Evolutionary conservation across 1,140 invertebrate genomes (phyloP).

Genomic region (Drosophila malerkotliana): DNA sequence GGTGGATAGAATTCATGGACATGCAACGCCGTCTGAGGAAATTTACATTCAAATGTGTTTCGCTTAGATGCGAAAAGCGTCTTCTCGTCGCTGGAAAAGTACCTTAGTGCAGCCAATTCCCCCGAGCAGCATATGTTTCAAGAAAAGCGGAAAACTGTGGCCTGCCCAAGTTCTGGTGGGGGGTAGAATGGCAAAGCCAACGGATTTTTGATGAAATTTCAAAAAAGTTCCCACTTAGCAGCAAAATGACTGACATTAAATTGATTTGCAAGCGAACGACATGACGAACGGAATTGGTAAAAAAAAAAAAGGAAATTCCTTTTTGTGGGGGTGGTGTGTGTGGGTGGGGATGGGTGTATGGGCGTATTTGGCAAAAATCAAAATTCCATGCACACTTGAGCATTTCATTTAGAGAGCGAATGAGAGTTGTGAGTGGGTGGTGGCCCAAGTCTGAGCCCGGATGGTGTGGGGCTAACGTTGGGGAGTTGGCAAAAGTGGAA

Average conservation of each 20-base stretch:
- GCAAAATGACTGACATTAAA: conserved; percentile 83
- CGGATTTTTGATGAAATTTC: conserved; percentile 84
- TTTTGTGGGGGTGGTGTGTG: conserved; percentile 7
- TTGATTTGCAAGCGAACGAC: conserved; percentile 83
- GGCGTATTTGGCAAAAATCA: conserved; percentile 73
- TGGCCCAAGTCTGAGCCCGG: background rate
- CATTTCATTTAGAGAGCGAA: conserved; percentile 80
- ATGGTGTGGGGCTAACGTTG: conserved; percentile 8
- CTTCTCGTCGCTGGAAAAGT: conserved; percentile 47
- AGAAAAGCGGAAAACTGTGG: background rate
- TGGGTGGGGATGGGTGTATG: background rate
- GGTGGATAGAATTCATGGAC: conserved; percentile 78
- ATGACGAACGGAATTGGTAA: conserved; percentile 73
- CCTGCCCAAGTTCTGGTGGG: background rate
- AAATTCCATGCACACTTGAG: conserved; percentile 83
- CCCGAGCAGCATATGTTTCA: conserved; percentile 76
- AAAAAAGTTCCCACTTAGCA: conserved; percentile 81
- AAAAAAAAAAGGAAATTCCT: conserved; percentile 17
- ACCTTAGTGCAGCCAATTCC: conserved; percentile 78
- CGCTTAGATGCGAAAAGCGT: conserved; percentile 71
- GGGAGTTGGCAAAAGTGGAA: conserved; percentile 71
- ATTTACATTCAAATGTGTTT: conserved; percentile 83
- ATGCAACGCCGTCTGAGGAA: conserved; percentile 75
- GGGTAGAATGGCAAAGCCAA: conserved; percentile 23
- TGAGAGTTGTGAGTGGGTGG: conserved; percentile 32